phyloP scores from a whole-genome alignment of 2,888 invertebrate species.

The Cryptus viduatorius region DNA sequence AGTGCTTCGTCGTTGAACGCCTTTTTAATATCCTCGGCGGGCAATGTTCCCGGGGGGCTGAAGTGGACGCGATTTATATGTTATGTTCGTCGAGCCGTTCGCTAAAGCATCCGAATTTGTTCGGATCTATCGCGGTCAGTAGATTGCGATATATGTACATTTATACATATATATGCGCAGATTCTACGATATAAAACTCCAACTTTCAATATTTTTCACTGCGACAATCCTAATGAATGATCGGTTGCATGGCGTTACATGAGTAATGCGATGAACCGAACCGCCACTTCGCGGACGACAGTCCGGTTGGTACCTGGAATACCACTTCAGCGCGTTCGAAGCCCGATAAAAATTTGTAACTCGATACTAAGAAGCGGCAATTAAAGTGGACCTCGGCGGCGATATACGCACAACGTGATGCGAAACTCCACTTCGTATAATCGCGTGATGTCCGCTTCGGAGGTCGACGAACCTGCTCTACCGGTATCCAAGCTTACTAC shows the following conservation, averaged over 20 bases:
- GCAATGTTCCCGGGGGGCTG: not conserved
- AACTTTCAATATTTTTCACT: constrained; percentile 77
- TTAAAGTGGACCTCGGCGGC: not conserved
- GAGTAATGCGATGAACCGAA: not conserved
- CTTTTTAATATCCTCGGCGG: not conserved
- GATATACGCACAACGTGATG: not conserved
- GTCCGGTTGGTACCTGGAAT: not conserved
- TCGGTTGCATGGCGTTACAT: constrained; percentile 56
- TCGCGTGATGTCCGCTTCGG: constrained; percentile 4
- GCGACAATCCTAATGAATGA: constrained; percentile 77
- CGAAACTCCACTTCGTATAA: constrained; percentile 20
- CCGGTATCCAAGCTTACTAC: not conserved
- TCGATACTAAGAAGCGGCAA: constrained; percentile 9
- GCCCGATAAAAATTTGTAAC: constrained; percentile 15
- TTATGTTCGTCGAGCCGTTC: not conserved
- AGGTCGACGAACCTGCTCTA: not conserved
- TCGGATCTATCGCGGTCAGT: constrained; percentile 1
- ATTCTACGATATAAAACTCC: constrained; percentile 75
- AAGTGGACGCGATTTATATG: not conserved
- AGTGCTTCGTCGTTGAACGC: constrained; percentile 1
- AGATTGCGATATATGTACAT: not conserved
- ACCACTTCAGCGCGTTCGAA: not conserved
- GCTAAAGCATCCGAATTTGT: constrained; percentile 1
- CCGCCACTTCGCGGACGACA: constrained; percentile 17
- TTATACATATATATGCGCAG: constrained; percentile 68